These are phyloP conservation scores for Tetanocera ferruginea DNA, from an alignment of 2,888 invertebrate genomes.

Conservation along the genomic window DNA sequence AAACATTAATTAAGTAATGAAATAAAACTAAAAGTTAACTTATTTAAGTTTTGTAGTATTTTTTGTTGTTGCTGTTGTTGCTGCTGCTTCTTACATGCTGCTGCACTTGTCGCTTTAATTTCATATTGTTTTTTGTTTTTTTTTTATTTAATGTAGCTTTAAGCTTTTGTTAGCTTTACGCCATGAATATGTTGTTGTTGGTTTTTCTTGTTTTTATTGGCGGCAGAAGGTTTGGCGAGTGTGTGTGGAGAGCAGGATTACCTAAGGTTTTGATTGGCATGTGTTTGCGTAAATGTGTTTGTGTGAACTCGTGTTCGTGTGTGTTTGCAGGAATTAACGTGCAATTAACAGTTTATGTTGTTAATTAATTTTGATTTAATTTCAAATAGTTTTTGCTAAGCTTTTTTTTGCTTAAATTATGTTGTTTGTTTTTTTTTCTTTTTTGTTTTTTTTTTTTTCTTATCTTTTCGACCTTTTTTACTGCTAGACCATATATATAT, in stretches of 20 bases:
- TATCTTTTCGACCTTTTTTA: neutral
- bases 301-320: neutral
- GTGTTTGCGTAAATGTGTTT: neutral
- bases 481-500: neutral
- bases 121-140: neutral
- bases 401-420: conserved; percentile 3
- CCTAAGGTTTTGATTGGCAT: neutral
- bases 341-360: conserved; percentile 9
- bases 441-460: neutral
- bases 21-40: neutral
- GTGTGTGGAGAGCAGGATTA: neutral
- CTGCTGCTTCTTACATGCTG: neutral
- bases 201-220: neutral
- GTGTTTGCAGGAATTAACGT: neutral
- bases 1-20: neutral
- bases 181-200: no score
- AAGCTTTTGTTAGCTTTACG: neutral
- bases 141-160: neutral
- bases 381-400: conserved; percentile 12
- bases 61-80: neutral
- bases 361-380: conserved; percentile 7
- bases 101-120: neutral
- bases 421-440: conserved; percentile 2
- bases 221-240: neutral
- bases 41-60: neutral